phyloP scores from a whole-genome alignment of 2,888 invertebrate genomes.

The Syrphus vitripennis region DNA sequence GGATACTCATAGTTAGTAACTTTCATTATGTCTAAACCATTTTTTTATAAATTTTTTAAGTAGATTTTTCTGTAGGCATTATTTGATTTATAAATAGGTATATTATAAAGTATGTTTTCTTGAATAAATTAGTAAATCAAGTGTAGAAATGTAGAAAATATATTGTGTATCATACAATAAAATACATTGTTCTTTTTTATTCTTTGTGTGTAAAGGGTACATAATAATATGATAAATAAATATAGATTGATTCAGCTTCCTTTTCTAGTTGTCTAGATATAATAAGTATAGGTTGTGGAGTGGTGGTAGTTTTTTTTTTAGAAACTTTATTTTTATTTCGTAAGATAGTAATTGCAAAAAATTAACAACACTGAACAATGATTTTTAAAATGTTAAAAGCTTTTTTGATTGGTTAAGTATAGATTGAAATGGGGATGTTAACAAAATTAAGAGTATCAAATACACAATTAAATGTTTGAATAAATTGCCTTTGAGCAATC shows the following conservation, averaged over 20 bases:
- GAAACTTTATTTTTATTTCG: not conserved
- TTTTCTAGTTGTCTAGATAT: slow-evolving; percentile 1
- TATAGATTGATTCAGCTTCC: slow-evolving; percentile 62
- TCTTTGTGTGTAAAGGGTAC: slow-evolving; percentile 65
- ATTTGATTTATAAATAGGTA: not conserved
- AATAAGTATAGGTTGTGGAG: slow-evolving; percentile 35
- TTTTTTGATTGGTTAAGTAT: not conserved
- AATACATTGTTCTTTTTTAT: slow-evolving; percentile 17
- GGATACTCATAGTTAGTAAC: slow-evolving; percentile 23
- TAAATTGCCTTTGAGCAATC: not conserved
- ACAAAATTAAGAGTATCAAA: not conserved
- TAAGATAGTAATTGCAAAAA: not conserved
- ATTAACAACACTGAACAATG: not conserved
- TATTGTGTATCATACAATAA: slow-evolving; percentile 64
- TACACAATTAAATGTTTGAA: not conserved
- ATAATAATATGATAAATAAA: slow-evolving; percentile 64
- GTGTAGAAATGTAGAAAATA: slow-evolving; percentile 71
- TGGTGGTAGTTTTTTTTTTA: slow-evolving; percentile 41
- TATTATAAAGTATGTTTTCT: not conserved
- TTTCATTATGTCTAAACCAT: slow-evolving; percentile 25
- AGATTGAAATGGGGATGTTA: not conserved
- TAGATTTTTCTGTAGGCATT: slow-evolving; percentile 47
- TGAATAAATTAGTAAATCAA: slow-evolving; percentile 60
- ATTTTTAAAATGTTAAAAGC: not conserved
- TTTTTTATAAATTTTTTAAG: slow-evolving; percentile 12